Conservation (phyloP, 92 coral and sea anemone genomes). For the Montipora capitata region DNA sequence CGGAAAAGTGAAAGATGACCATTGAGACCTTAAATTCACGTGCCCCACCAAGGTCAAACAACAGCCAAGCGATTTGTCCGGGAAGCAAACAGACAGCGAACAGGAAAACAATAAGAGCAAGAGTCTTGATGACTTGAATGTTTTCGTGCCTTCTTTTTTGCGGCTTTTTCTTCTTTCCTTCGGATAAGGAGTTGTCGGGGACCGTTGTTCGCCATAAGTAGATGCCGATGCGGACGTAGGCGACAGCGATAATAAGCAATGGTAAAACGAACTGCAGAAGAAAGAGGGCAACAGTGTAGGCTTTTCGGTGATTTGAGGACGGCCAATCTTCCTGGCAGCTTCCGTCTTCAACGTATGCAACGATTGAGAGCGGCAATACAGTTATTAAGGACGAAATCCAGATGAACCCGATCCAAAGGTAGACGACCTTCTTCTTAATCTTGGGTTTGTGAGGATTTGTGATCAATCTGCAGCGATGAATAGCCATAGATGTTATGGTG, state of each 20-base stretch:
- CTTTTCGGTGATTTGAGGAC: conserved; percentile 48
- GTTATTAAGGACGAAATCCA: conserved; percentile 66
- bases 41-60: conserved; percentile 75
- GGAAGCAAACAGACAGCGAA: conserved; percentile 86
- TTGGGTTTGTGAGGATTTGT: conserved; percentile 75
- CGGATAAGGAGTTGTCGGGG: conserved; percentile 58
- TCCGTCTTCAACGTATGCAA: conserved; percentile 22
- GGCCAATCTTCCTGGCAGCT: conserved; percentile 78
- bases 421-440: conserved; percentile 32
- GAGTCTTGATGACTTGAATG: conserved; percentile 80
- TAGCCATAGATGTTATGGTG: conserved; percentile 80
- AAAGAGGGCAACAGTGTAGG: conserved; percentile 77
- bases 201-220: conserved; percentile 51
- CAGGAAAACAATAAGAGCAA: conserved; percentile 78
- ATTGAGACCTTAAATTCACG: conserved; percentile 7
- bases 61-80: conserved; percentile 88
- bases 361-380: conserved; percentile 68
- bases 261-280: conserved; percentile 83
- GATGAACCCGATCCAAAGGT: conserved; percentile 48
- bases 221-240: conserved; percentile 76
- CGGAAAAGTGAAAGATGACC: conserved; percentile 60
- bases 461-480: conserved; percentile 75
- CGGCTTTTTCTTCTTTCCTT: conserved; percentile 1
- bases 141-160: conserved; percentile 74
- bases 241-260: conserved; percentile 69